These are phyloP conservation scores for Drosophila subsilvestris DNA, from an alignment of 2,888 invertebrate genomes.

Conservation along the genomic window DNA sequence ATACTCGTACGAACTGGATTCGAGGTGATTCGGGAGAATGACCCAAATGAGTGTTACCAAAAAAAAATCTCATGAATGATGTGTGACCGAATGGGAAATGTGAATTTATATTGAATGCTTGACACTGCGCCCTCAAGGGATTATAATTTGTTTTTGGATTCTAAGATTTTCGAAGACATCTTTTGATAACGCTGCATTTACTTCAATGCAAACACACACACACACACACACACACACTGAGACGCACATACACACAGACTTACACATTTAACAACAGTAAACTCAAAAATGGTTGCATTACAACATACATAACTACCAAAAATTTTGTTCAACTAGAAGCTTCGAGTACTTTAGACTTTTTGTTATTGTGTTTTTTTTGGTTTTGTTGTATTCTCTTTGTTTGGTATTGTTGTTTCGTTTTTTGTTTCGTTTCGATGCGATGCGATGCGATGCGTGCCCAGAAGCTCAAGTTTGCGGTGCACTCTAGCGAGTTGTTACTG, in stretches of 20 bases:
- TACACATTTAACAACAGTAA: constrained; percentile 20
- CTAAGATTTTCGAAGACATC: constrained; percentile 24
- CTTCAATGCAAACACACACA: constrained; percentile 34
- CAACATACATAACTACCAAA: constrained; percentile 38
- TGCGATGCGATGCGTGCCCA: constrained; percentile 51
- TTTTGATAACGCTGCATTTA: constrained; percentile 61
- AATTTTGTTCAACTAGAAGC: constrained; percentile 66
- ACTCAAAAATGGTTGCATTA: constrained; percentile 54
- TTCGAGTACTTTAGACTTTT: constrained; percentile 18
- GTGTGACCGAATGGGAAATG: constrained; percentile 46
- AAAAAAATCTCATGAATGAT: constrained; percentile 43
- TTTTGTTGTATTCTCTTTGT: constrained; percentile 10
- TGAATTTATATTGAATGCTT: constrained; percentile 33
- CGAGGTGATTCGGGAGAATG: constrained; percentile 38
- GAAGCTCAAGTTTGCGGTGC: constrained; percentile 72
- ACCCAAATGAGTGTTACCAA: constrained; percentile 61
- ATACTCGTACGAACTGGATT: constrained; percentile 26
- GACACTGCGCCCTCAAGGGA: background rate
- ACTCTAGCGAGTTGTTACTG: constrained; percentile 62
- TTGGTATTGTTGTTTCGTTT: constrained; percentile 33
- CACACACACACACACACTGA: constrained; percentile 43
- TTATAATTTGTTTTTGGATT: constrained; percentile 2
- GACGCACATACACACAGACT: constrained; percentile 42
- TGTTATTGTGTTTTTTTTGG: constrained; percentile 21
- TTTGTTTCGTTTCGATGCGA: constrained; percentile 26